A percentile compares a stretch with the other conserved stretches of the same genome.
phyloP scores from a whole-genome alignment of 2,797 vertebrate species.

The Acropternis orthonyx region DNA sequence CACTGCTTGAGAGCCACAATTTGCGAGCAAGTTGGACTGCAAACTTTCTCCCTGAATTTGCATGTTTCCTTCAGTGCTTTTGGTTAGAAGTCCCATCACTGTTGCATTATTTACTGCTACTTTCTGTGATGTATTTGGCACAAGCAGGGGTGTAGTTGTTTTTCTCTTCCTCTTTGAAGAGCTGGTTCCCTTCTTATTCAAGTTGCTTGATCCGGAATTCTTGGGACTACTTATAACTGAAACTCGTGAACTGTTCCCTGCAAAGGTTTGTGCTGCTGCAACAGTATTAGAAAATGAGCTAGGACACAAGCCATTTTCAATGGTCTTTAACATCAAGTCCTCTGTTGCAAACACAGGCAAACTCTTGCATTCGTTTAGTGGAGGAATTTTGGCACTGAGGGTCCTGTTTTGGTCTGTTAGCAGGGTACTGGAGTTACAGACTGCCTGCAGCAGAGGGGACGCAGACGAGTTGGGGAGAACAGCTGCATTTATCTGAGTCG shows the following conservation, averaged over 20 bases:
- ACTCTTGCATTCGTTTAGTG: slow-evolving; percentile 62
- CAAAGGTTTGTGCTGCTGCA: slow-evolving; percentile 75
- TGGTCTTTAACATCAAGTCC: slow-evolving; percentile 76
- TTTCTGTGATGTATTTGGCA: slow-evolving; percentile 61
- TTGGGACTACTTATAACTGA: slow-evolving; percentile 77
- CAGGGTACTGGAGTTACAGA: slow-evolving; percentile 62
- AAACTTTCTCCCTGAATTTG: slow-evolving; percentile 63
- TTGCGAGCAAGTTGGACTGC: slow-evolving; percentile 71
- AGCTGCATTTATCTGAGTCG: slow-evolving; percentile 60
- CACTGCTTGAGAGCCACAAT: slow-evolving; percentile 66
- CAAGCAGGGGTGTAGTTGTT: slow-evolving; percentile 65
- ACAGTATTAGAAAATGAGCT: slow-evolving; percentile 74
- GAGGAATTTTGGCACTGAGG: slow-evolving; percentile 68
- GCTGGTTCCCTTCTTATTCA: slow-evolving; percentile 78
- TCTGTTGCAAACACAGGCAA: slow-evolving; percentile 68
- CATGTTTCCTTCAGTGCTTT: slow-evolving; percentile 64
- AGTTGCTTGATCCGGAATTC: slow-evolving; percentile 66
- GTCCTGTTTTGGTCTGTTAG: slow-evolving; percentile 73
- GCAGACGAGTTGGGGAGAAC: slow-evolving; percentile 58
- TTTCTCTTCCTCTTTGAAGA: slow-evolving; percentile 82
- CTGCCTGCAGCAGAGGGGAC: slow-evolving; percentile 67
- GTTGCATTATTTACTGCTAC: slow-evolving; percentile 74
- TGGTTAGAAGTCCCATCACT: slow-evolving; percentile 65
- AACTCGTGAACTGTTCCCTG: slow-evolving; percentile 72
- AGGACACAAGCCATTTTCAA: slow-evolving; percentile 74